phyloP scores from a whole-genome alignment of 2,797 vertebrate species.

The Telmatherina bonti region DNA sequence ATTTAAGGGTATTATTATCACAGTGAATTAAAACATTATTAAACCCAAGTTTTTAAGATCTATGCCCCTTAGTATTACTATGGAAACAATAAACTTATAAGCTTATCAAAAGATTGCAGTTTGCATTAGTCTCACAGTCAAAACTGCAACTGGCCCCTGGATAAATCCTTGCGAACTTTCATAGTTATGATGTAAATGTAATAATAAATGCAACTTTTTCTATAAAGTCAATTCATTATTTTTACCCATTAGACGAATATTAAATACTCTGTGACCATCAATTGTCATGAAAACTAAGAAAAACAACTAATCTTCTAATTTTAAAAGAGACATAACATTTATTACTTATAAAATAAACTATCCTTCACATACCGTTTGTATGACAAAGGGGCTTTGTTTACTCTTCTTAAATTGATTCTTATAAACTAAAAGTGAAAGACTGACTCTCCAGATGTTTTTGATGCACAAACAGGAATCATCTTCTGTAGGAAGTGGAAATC shows the following conservation, averaged over 20 bases:
- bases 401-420: no score
- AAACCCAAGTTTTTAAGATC: background rate
- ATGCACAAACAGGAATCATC: background rate
- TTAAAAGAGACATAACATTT: no score
- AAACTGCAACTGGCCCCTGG: background rate
- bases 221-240: background rate
- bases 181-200: background rate
- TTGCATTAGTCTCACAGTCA: background rate
- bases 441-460: no score
- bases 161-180: constrained; percentile 20
- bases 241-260: background rate
- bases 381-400: no score
- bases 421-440: no score
- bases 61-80: background rate
- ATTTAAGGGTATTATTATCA: background rate
- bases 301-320: no score
- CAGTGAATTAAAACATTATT: background rate
- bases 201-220: background rate
- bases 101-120: background rate
- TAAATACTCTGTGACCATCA: background rate
- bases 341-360: no score
- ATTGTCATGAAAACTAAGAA: no score
- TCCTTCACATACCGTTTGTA: no score
- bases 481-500: background rate
- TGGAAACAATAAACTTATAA: background rate